Evolutionary conservation across 1,140 invertebrate species (phyloP).

Genomic region (Gonioctena quinquepunctata): DNA sequence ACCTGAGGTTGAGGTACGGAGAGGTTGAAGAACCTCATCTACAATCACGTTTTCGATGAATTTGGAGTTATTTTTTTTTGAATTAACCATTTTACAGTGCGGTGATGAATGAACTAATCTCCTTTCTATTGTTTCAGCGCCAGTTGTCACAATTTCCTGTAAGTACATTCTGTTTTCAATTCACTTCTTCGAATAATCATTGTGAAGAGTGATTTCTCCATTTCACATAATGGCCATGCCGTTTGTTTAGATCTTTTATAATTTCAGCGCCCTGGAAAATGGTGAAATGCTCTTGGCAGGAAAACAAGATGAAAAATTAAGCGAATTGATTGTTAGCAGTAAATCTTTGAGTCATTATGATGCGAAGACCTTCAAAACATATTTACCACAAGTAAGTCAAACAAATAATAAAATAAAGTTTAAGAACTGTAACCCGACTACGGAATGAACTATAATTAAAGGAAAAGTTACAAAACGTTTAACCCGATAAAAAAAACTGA

Average conservation of each 20-base stretch:
- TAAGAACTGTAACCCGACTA: too few species aligned
- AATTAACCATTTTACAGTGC: too few species aligned
- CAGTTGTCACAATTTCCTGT: background rate
- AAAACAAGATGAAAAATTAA: conserved; percentile 27
- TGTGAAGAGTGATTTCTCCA: background rate
- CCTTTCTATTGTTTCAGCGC: too few species aligned
- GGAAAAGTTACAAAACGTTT: too few species aligned
- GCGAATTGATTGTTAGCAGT: conserved; percentile 53
- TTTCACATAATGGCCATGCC: background rate
- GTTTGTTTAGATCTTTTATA: background rate
- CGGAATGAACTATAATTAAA: too few species aligned
- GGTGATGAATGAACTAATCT: too few species aligned
- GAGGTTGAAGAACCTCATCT: too few species aligned
- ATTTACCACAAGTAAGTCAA: conserved; percentile 50
- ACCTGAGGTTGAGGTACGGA: too few species aligned
- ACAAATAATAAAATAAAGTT: too few species aligned
- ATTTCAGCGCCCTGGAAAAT: background rate
- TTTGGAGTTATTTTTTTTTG: too few species aligned
- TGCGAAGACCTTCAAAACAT: conserved; percentile 43
- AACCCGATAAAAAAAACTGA: too few species aligned
- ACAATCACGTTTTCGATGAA: too few species aligned
- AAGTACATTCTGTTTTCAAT: background rate
- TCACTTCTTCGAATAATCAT: background rate
- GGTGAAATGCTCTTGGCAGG: background rate
- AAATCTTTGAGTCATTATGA: conserved; percentile 52